Base-by-base conservation (phyloP, 2,113 vertebrate genomes). In the Siniperca knerii region DNA sequence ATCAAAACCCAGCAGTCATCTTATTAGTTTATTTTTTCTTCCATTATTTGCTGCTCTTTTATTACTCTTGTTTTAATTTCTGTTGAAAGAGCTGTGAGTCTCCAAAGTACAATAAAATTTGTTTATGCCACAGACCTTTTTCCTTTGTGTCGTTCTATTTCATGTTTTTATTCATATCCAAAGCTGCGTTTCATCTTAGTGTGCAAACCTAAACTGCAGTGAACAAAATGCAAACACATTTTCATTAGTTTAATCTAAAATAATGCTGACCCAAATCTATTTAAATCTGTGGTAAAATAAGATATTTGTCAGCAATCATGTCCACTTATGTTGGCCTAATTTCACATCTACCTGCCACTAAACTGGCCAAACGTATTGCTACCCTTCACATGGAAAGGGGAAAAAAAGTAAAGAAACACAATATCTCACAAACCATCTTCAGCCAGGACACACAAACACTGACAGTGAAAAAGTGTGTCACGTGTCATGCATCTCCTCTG, bases 401-500 rank as follows among this genome's bases (percentile, higher is more conserved):
- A 42, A 29, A 44, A 66, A 58, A 37, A 70, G 23, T 12, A 33
- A n/a, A 58, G 6, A 54, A 74, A 42, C 65, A 58, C n/a, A 64
- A 21, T 60, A 64, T 77, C 73, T 73, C 57, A 64, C 18, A 62
- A 25, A 6, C 2, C 15, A 40, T 80, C 21, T 68, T 74, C 35
- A 40, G 7, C 0, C 20, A 40, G 68, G 35, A 46, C 8, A 29
- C 20, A 67, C 25, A 50, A n/a, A 62, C 42, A 25, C 6, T 58
- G 60, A 82, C 75, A 37, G 75, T 75, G 50, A 61, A 50, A 54
- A 79, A 46, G 77, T 50, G 57, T 67, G 72, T 69, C 80, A 83
- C 61, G 79, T 82, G 75, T 73, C 82, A 83, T 62, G 75, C 65
- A 76, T 79, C 65, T 83, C 86, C 86, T 88, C 70, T 80, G 68